These are phyloP conservation scores for Mus spicilegus DNA, from an alignment of 2,113 vertebrate genomes.

Conservation along the genomic window DNA sequence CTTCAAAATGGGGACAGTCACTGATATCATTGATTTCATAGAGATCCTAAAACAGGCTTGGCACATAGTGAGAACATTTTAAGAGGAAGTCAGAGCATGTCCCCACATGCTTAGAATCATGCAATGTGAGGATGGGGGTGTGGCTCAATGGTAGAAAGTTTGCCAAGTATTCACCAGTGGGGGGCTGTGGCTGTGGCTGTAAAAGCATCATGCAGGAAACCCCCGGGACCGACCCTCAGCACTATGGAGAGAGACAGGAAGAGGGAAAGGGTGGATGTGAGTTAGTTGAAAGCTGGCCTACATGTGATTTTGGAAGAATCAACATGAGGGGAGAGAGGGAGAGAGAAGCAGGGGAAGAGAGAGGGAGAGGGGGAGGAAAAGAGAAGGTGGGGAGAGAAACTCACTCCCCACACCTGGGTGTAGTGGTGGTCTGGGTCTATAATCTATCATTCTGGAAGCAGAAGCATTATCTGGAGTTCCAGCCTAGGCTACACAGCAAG, in stretches of 20 bases:
- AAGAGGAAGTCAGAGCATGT: neutral
- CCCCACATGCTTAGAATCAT: neutral
- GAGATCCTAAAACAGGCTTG: neutral
- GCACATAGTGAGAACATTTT: neutral
- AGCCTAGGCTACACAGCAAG: neutral
- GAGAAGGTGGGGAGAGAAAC: too few species aligned
- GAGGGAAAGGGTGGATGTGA: neutral
- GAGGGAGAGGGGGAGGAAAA: neutral
- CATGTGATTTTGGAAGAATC: neutral
- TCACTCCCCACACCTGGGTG: neutral
- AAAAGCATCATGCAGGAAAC: neutral
- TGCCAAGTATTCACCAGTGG: neutral
- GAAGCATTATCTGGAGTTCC: neutral
- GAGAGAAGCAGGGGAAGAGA: fast-evolving
- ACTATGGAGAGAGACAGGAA: neutral
- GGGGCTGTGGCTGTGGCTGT: neutral
- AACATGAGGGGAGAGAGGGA: neutral
- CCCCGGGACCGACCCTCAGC: neutral
- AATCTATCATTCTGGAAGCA: neutral
- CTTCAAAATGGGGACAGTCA: neutral
- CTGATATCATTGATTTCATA: neutral
- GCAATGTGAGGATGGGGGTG: neutral
- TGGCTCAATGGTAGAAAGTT: neutral
- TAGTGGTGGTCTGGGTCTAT: neutral
- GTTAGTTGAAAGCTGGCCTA: neutral